phyloP scores from a whole-genome alignment of 2,888 invertebrate genomes.

The Metalampra italica region DNA sequence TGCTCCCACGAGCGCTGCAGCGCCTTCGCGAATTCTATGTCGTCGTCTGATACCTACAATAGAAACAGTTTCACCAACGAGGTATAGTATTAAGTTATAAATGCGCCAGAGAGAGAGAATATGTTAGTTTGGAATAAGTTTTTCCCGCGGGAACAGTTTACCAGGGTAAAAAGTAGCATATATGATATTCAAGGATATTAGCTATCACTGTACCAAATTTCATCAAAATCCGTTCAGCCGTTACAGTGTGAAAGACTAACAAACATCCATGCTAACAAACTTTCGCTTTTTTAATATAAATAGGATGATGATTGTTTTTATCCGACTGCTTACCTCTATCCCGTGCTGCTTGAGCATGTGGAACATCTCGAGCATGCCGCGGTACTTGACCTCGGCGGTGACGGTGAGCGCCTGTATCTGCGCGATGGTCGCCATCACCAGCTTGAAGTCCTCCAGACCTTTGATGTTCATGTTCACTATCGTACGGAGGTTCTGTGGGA shows the following conservation, averaged over 20 bases:
- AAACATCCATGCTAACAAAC: too few relatives aligned
- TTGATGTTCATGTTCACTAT: conserved; percentile 88
- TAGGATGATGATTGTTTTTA: too few relatives aligned
- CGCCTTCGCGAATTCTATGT: conserved; percentile 76
- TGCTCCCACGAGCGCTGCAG: conserved; percentile 84
- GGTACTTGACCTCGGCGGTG: conserved; percentile 86
- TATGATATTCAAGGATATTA: too few relatives aligned
- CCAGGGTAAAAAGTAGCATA: too few relatives aligned
- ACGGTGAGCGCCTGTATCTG: conserved; percentile 86
- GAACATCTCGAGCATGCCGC: conserved; percentile 87
- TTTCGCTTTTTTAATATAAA: too few relatives aligned
- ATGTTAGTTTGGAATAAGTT: too few relatives aligned
- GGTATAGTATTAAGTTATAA: neutral
- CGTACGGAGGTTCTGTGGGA: conserved; percentile 70
- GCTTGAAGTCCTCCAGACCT: conserved; percentile 88
- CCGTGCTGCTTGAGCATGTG: conserved; percentile 84
- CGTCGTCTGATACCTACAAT: conserved; percentile 67
- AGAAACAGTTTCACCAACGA: neutral
- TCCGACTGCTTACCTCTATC: conserved; percentile 81
- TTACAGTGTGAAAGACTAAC: too few relatives aligned
- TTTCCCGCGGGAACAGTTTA: too few relatives aligned
- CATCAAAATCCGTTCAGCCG: too few relatives aligned
- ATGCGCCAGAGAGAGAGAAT: too few relatives aligned
- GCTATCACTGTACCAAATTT: too few relatives aligned
- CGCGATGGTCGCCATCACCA: conserved; percentile 90